phyloP scores from a whole-genome alignment of 2,113 vertebrate genomes.

The Spea multiplicata region DNA sequence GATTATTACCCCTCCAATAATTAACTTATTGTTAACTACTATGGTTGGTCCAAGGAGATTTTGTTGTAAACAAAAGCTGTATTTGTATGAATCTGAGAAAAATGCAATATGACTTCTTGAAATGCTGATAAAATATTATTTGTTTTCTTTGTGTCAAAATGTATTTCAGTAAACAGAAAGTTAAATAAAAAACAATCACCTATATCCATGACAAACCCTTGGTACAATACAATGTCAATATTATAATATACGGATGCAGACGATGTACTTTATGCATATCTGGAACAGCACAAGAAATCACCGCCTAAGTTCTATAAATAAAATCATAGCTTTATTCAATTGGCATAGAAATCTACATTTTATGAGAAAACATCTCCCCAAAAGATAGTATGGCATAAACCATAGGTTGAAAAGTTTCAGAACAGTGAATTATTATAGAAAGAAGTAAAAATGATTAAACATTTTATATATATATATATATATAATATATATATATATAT shows the following conservation, averaged over 20 bases:
- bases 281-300: neutral
- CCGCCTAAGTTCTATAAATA: neutral
- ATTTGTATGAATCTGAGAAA: too few relatives aligned
- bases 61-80: too few relatives aligned
- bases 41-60: too few relatives aligned
- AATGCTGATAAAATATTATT: too few relatives aligned
- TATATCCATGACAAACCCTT: neutral
- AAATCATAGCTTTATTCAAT: neutral
- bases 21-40: too few relatives aligned
- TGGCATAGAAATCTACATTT: neutral
- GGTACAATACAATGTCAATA: neutral
- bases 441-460: too few relatives aligned
- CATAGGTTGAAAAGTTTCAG: neutral
- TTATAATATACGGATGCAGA: neutral
- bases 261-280: neutral
- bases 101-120: too few relatives aligned
- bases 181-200: neutral
- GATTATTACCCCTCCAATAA: too few relatives aligned
- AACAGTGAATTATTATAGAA: neutral
- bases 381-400: neutral
- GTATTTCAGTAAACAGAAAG: neutral
- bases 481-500: too few relatives aligned
- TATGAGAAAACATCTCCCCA: neutral
- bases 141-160: too few relatives aligned
- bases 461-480: too few relatives aligned